These are phyloP conservation scores for Hymenopus coronatus DNA, from an alignment of 2,888 invertebrate species.

Conservation along the genomic window DNA sequence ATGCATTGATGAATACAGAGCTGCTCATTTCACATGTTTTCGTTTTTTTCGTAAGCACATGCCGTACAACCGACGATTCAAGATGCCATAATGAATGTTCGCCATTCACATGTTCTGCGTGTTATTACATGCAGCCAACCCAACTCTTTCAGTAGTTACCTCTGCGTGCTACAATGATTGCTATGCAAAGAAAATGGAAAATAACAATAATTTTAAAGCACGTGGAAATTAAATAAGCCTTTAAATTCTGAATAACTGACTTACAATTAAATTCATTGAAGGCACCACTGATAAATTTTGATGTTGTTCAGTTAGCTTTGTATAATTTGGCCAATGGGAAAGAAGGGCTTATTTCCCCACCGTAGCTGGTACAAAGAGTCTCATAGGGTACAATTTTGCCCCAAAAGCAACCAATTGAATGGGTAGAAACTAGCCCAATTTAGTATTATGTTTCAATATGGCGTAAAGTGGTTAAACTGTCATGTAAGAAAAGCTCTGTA, in stretches of 20 bases:
- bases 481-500: background rate
- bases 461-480: background rate
- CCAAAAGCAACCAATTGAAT: background rate
- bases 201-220: no score
- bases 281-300: background rate
- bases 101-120: background rate
- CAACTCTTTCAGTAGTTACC: background rate
- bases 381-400: background rate
- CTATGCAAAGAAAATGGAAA: no score
- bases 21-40: background rate
- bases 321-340: background rate
- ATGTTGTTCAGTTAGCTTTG: background rate
- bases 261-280: background rate
- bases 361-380: background rate
- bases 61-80: background rate
- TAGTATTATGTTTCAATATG: constrained; percentile 6
- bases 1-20: background rate
- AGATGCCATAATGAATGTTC: background rate
- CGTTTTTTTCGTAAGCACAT: background rate
- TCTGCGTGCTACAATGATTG: background rate
- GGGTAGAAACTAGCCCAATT: background rate
- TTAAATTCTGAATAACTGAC: background rate
- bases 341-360: background rate
- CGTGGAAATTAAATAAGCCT: background rate
- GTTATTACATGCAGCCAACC: background rate